Conservation (phyloP, 2,113 vertebrate species). For the Eidolon helvum region DNA sequence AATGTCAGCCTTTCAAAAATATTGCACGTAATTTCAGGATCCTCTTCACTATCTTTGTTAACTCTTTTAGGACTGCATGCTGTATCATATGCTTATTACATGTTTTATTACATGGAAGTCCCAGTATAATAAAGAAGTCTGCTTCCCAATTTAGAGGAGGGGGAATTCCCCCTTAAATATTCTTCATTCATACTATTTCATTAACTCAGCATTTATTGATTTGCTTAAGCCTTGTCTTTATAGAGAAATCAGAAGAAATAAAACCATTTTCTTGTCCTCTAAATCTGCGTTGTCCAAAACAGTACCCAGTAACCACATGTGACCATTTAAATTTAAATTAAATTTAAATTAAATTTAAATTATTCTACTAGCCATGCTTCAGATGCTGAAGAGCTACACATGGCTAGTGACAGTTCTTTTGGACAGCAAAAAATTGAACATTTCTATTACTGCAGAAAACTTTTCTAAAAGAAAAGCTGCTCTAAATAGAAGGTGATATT, state of each 20-base stretch:
- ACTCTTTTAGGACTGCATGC: neutral
- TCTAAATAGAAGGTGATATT: neutral
- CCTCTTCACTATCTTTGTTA: neutral
- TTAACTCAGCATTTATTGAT: neutral
- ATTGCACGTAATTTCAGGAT: neutral
- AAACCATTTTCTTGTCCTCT: neutral
- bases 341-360: neutral
- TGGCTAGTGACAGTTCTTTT: neutral
- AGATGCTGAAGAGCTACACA: neutral
- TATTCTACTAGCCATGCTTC: neutral
- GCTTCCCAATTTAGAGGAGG: neutral
- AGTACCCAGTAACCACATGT: neutral
- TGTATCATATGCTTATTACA: neutral
- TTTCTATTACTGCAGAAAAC: neutral
- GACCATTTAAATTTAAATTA: neutral
- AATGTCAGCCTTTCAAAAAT: neutral
- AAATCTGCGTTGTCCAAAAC: neutral
- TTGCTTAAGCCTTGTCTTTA: neutral
- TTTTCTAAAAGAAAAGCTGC: neutral
- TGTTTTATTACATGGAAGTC: neutral
- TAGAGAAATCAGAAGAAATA: neutral
- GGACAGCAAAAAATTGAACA: neutral
- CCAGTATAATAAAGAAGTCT: neutral
- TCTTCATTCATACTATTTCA: neutral
- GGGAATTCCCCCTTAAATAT: neutral